Conservation (phyloP, 2,888 invertebrate species). For the Busseola fusca region DNA sequence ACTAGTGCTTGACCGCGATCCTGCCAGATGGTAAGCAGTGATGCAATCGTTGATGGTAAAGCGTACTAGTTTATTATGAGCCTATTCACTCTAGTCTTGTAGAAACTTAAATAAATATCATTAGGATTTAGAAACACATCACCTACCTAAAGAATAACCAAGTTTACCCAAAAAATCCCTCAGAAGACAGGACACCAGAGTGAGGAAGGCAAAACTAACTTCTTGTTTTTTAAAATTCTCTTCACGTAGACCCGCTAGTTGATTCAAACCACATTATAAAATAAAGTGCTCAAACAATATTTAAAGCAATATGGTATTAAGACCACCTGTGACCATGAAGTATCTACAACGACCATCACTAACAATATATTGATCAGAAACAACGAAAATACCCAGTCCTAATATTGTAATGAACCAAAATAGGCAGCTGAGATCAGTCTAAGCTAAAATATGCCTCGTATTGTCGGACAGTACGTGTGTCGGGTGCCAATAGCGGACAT, state of each 20-base stretch:
- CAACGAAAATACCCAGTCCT: conserved; percentile 24
- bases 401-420: conserved; percentile 34
- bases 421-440: conserved; percentile 29
- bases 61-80: too few species aligned
- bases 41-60: too few species aligned
- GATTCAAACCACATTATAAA: conserved; percentile 11
- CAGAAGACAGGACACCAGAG: not conserved
- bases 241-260: conserved; percentile 14
- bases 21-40: too few species aligned
- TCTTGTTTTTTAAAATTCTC: conserved; percentile 10
- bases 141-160: not conserved
- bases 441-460: conserved; percentile 47
- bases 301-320: conserved; percentile 2
- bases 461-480: conserved; percentile 41
- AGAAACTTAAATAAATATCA: too few species aligned
- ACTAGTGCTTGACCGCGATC: too few species aligned
- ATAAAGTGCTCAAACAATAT: conserved; percentile 15
- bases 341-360: not conserved
- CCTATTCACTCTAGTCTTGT: too few species aligned
- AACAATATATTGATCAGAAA: conserved; percentile 19
- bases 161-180: not conserved
- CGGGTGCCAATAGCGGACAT: conserved; percentile 5
- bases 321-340: conserved; percentile 40
- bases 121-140: too few species aligned
- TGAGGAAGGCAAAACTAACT: not conserved